Evolutionary conservation across 2,888 invertebrate species (phyloP).

Genomic region (Minunthozetes semirufus): DNA sequence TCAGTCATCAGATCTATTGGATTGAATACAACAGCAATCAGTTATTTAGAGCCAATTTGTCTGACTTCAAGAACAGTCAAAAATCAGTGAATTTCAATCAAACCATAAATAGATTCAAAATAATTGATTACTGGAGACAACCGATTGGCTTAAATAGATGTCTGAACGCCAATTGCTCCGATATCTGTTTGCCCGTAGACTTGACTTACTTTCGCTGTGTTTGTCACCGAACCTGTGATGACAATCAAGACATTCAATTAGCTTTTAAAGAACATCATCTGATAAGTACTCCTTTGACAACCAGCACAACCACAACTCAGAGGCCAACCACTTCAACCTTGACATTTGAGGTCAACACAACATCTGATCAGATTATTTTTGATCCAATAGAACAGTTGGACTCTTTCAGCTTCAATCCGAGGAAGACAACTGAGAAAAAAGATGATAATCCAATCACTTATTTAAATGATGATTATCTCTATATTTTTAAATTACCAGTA

Average conservation of each 20-base stretch:
- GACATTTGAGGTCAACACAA: background rate
- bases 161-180: background rate
- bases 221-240: background rate
- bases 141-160: background rate
- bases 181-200: slow-evolving; percentile 7
- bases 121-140: background rate
- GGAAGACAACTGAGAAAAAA: too few species aligned
- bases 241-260: slow-evolving; percentile 1
- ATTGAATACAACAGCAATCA: slow-evolving; percentile 29
- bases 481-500: too few species aligned
- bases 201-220: background rate
- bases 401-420: too few species aligned
- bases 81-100: background rate
- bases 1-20: background rate
- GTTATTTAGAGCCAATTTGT: slow-evolving; percentile 1
- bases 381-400: too few species aligned
- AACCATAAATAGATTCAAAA: slow-evolving; percentile 12
- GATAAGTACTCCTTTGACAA: background rate
- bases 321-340: background rate
- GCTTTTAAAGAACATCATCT: background rate
- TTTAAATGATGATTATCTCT: too few species aligned
- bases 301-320: background rate
- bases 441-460: too few species aligned
- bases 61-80: background rate
- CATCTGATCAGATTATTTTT: too few species aligned